phyloP scores from a whole-genome alignment of 2,888 invertebrate species.

The Agonopterix arenella region DNA sequence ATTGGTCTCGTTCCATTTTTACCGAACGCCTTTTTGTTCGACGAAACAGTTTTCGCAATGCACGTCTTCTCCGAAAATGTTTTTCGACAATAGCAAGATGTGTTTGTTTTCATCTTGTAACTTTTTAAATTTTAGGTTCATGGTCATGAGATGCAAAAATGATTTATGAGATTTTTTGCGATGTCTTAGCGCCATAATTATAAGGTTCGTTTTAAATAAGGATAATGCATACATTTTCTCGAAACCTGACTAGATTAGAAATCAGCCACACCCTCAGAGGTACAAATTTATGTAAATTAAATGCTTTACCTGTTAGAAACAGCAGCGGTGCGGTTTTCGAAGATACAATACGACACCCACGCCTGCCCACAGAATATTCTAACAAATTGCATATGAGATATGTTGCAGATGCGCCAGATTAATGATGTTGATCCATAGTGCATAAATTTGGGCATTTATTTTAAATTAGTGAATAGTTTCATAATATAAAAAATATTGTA shows the following conservation, averaged over 20 bases:
- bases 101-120: conserved; percentile 4
- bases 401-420: background rate
- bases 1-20: conserved; percentile 67
- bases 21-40: conserved; percentile 34
- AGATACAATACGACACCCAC: conserved; percentile 2
- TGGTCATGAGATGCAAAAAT: conserved; percentile 9
- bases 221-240: too few relatives aligned
- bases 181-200: too few relatives aligned
- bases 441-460: too few relatives aligned
- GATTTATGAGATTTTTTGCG: background rate
- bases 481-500: too few relatives aligned
- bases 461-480: too few relatives aligned
- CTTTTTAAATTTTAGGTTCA: conserved; percentile 16
- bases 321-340: background rate
- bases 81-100: conserved; percentile 6
- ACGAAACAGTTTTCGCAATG: conserved; percentile 47
- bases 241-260: too few relatives aligned
- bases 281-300: background rate
- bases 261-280: background rate
- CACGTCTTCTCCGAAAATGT: conserved; percentile 3
- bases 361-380: background rate
- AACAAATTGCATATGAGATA: background rate
- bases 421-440: background rate
- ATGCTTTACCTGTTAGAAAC: conserved; percentile 2
- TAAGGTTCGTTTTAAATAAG: too few relatives aligned